Conservation (phyloP, 2,797 vertebrate species). For the Petrocephalus sullivani region DNA sequence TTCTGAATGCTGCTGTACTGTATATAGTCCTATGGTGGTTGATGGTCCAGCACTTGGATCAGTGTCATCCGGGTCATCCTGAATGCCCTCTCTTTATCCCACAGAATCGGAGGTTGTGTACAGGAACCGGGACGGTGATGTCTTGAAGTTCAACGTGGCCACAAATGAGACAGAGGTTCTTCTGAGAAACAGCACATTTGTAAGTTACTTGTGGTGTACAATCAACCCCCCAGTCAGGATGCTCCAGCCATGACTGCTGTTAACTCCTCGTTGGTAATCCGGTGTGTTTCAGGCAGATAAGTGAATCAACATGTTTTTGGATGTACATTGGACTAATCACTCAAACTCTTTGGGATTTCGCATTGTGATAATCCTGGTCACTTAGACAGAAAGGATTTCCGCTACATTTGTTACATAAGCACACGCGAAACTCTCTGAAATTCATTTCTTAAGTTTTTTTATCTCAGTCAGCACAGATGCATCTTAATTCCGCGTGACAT, state of each 20-base stretch:
- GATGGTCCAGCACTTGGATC: background rate
- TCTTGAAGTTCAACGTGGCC: slow-evolving; percentile 86
- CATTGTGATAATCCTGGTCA: background rate
- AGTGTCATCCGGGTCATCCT: background rate
- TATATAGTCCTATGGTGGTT: background rate
- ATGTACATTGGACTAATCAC: background rate
- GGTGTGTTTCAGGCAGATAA: background rate
- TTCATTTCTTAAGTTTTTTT: background rate
- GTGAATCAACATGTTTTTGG: background rate
- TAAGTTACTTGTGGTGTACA: slow-evolving; percentile 61
- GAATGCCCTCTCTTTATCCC: background rate
- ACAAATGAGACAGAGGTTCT: slow-evolving; percentile 79
- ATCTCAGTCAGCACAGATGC: background rate
- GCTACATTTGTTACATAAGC: background rate
- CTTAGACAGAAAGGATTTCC: background rate
- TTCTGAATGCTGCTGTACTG: background rate
- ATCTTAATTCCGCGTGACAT: background rate
- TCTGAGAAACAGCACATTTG: slow-evolving; percentile 88
- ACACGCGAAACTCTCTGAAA: background rate
- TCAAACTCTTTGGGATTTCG: background rate
- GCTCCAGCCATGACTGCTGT: background rate
- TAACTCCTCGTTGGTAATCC: background rate
- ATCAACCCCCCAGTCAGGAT: background rate
- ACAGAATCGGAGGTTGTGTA: slow-evolving; percentile 90
- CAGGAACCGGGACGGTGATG: slow-evolving; percentile 84